phyloP scores from a whole-genome alignment of 2,113 vertebrate genomes.

The Calypte anna region DNA sequence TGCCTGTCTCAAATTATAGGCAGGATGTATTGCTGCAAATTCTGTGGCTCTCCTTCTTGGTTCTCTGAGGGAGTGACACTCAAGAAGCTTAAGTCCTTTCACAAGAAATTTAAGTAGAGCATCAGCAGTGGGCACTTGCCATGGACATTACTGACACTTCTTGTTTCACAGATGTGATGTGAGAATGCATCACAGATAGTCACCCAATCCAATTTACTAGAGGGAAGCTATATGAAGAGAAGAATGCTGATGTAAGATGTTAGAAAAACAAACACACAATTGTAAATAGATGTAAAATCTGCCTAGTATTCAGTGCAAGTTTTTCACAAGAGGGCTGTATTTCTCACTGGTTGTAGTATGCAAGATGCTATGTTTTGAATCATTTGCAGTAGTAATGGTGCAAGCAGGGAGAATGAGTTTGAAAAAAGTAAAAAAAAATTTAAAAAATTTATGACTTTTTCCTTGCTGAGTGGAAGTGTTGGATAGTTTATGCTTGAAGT shows the following conservation, averaged over 20 bases:
- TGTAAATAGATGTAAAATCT: neutral
- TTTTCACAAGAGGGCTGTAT: neutral
- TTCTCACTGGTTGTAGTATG: neutral
- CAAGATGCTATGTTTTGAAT: neutral
- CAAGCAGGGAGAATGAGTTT: neutral
- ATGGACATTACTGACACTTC: neutral
- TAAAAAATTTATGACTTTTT: neutral
- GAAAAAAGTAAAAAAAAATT: neutral
- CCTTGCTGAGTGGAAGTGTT: neutral
- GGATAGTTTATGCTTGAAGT: neutral
- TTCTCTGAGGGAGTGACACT: neutral
- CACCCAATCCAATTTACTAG: neutral
- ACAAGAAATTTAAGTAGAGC: neutral
- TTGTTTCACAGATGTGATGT: neutral
- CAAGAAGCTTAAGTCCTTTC: neutral
- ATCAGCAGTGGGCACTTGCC: neutral
- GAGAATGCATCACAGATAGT: neutral
- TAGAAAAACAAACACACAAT: neutral
- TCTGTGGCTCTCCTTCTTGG: neutral
- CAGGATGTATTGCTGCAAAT: neutral
- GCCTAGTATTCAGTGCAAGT: neutral
- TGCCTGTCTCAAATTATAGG: neutral
- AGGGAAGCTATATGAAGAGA: neutral
- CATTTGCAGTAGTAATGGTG: neutral
- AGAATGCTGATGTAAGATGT: neutral